A percentile compares a stretch with the other conserved stretches of the same genome.
These are phyloP conservation scores for Drosophila stalkeri DNA, from an alignment of 2,888 invertebrate genomes.

Conservation along the genomic window DNA sequence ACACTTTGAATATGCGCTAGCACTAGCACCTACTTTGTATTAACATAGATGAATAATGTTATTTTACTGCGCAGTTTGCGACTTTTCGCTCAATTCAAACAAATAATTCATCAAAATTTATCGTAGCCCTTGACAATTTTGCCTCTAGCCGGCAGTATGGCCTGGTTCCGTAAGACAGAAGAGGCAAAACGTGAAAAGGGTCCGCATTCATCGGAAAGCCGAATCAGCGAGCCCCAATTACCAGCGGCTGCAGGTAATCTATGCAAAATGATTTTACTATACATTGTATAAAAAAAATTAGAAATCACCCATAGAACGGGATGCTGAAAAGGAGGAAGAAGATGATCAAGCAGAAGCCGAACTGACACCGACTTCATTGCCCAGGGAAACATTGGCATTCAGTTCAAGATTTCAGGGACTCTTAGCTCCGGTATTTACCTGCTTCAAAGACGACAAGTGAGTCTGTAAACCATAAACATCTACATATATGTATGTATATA, in stretches of 20 bases:
- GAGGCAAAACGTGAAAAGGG: neutral
- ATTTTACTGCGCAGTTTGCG: conserved; percentile 8
- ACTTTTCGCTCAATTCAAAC: conserved; percentile 16
- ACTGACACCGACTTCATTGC: neutral
- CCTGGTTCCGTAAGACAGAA: conserved; percentile 33
- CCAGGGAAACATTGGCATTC: conserved; percentile 12
- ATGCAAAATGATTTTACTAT: neutral
- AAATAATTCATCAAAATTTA: conserved; percentile 25
- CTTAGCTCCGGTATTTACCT: conserved; percentile 90
- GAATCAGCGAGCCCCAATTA: neutral
- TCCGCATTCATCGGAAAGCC: neutral
- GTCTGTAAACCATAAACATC: conserved; percentile 22
- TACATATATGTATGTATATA: neutral
- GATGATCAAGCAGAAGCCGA: neutral
- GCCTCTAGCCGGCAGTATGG: conserved; percentile 18
- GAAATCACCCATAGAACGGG: conserved; percentile 4
- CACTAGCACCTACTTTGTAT: conserved; percentile 6
- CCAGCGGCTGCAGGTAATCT: neutral
- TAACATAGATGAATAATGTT: neutral
- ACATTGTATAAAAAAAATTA: neutral
- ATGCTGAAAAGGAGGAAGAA: conserved; percentile 5
- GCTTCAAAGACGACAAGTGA: conserved; percentile 88
- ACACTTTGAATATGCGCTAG: conserved; percentile 1
- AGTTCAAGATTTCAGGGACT: conserved; percentile 86
- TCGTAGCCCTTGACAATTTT: conserved; percentile 10